These are phyloP conservation scores for Ips typographus DNA, from an alignment of 1,140 invertebrate species.

Conservation along the genomic window DNA sequence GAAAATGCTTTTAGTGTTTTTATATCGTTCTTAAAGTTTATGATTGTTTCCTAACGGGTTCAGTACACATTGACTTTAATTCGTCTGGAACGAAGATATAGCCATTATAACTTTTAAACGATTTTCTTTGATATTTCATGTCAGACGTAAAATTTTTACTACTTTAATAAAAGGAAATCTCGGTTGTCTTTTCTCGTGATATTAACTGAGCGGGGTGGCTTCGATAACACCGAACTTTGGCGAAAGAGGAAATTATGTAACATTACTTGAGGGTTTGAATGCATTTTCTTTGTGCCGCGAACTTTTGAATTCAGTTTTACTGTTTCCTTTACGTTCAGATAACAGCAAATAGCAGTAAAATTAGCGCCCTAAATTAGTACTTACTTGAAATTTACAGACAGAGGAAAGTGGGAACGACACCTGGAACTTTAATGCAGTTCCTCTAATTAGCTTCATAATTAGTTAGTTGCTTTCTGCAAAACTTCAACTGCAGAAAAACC, in stretches of 20 bases:
- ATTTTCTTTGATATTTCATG: slow-evolving; percentile 13
- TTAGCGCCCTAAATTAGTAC: slow-evolving; percentile 11
- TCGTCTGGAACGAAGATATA: neutral
- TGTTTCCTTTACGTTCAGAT: slow-evolving; percentile 21
- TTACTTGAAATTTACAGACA: slow-evolving; percentile 9
- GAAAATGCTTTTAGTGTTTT: too few species aligned
- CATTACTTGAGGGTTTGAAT: slow-evolving; percentile 22
- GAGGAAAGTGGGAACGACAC: slow-evolving; percentile 5
- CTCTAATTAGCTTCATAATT: neutral
- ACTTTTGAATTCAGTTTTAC: slow-evolving; percentile 23
- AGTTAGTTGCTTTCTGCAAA: too few species aligned
- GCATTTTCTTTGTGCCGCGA: slow-evolving; percentile 24
- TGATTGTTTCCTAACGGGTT: too few species aligned
- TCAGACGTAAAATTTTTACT: slow-evolving; percentile 10
- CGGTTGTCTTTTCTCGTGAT: slow-evolving; percentile 16
- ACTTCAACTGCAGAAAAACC: too few species aligned
- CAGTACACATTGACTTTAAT: neutral
- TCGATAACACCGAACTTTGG: slow-evolving; percentile 20
- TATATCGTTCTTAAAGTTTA: too few species aligned
- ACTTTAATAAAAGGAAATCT: slow-evolving; percentile 20
- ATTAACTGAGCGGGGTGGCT: slow-evolving; percentile 15
- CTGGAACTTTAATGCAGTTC: neutral
- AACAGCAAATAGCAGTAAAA: slow-evolving; percentile 15
- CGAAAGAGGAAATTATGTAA: slow-evolving; percentile 23
- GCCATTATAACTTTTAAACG: neutral